Percentiles rank a stretch among this genome's conserved stretches.
Evolutionary conservation across 2,888 invertebrate species (phyloP).

Genomic region (Willowsia nigromaculata): DNA sequence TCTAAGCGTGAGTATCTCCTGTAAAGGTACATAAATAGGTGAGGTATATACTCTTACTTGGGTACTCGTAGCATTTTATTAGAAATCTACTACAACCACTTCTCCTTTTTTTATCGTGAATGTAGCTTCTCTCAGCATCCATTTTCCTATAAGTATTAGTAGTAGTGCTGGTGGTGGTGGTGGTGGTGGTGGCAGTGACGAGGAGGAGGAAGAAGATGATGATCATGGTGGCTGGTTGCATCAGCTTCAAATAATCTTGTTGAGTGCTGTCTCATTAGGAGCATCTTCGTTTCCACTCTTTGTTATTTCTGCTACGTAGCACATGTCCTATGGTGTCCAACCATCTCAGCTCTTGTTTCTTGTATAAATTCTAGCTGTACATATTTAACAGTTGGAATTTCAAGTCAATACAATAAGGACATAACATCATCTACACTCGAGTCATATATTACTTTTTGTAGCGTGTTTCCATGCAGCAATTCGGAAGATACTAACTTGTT

Average conservation of each 20-base stretch:
- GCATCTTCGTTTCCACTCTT: constrained; percentile 57
- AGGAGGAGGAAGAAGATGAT: not conserved
- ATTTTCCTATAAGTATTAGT: not conserved
- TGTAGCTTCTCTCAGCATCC: not conserved
- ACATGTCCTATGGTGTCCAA: constrained; percentile 4
- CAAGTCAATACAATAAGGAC: not conserved
- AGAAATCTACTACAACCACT: not conserved
- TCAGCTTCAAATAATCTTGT: constrained; percentile 68
- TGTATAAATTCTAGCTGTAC: not conserved
- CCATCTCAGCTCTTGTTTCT: not conserved
- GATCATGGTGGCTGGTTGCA: constrained; percentile 24
- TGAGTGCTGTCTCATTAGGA: constrained; percentile 71
- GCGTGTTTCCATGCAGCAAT: not conserved
- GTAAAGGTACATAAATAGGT: not conserved
- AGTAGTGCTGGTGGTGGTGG: not conserved
- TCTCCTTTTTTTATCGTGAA: not conserved
- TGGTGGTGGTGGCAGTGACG: not conserved
- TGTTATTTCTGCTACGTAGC: constrained; percentile 30
- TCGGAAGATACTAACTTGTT: not conserved
- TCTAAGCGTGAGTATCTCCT: not conserved
- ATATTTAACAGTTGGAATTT: constrained; percentile 3
- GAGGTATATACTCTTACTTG: not conserved
- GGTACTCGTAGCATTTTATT: not conserved
- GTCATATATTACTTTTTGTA: not conserved
- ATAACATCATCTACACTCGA: too few species aligned